phyloP scores from a whole-genome alignment of 2,888 invertebrate species.

The Chydorus sphaericus region DNA sequence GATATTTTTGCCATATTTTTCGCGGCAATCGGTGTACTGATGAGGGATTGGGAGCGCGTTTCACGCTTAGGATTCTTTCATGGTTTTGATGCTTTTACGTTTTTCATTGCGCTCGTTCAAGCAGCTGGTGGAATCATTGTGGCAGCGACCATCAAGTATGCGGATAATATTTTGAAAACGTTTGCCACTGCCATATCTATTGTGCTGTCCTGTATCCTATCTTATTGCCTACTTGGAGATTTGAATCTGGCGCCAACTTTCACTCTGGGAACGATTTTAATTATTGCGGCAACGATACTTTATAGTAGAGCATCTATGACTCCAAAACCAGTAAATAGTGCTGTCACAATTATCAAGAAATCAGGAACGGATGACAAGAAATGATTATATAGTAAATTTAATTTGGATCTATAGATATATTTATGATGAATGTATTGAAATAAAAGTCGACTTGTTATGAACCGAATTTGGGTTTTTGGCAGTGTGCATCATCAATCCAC shows the following conservation, averaged over 20 bases:
- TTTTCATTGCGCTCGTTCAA: no score
- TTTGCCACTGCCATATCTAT: slow-evolving; percentile 3
- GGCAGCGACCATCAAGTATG: neutral
- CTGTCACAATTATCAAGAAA: no score
- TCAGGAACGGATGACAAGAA: no score
- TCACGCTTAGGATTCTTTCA: neutral
- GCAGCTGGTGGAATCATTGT: neutral
- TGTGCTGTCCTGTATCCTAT: neutral
- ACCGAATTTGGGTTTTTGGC: no score
- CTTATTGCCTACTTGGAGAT: neutral
- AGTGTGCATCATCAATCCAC: no score
- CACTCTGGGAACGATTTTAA: neutral
- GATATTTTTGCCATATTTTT: neutral
- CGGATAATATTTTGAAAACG: neutral
- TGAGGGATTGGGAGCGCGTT: neutral
- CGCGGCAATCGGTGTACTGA: neutral
- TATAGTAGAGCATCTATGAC: no score
- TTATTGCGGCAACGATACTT: neutral
- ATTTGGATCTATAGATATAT: no score
- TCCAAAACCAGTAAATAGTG: no score
- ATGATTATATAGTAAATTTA: no score
- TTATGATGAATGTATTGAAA: no score
- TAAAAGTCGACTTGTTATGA: no score
- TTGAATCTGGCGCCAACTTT: neutral
- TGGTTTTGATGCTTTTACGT: neutral